phyloP scores from a whole-genome alignment of 2,113 vertebrate genomes.

The Bubo scandiacus region DNA sequence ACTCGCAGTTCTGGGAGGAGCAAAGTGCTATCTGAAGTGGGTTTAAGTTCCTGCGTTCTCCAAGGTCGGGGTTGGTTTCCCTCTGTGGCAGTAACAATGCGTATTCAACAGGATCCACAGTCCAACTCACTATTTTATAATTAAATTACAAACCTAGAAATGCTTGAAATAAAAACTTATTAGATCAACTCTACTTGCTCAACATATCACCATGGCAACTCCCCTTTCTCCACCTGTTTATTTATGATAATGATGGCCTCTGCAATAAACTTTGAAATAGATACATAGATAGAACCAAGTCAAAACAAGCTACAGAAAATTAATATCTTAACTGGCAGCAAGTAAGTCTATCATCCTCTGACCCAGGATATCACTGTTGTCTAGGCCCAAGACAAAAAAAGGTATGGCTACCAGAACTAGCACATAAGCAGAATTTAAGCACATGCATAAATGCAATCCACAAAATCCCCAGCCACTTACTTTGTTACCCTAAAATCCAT shows the following conservation, averaged over 20 bases:
- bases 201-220: not conserved
- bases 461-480: not conserved
- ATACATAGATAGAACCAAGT: not conserved
- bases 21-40: not conserved
- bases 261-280: not conserved
- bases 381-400: not conserved
- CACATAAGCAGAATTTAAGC: not conserved
- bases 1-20: not conserved
- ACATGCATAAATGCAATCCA: not conserved
- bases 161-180: not conserved
- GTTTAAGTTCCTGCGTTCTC: not conserved
- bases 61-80: not conserved
- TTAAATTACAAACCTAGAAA: not conserved
- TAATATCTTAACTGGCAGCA: not conserved
- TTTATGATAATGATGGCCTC: not conserved
- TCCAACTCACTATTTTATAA: not conserved
- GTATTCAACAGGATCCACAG: not conserved
- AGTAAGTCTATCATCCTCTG: not conserved
- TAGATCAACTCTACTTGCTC: not conserved
- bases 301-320: constrained; percentile 31
- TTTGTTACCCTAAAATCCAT: not conserved
- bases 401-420: not conserved
- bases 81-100: not conserved
- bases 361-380: not conserved
- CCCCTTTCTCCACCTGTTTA: not conserved